phyloP scores from a whole-genome alignment of 53 echinoderm and acorn worm species.

The Stichopus horrens region DNA sequence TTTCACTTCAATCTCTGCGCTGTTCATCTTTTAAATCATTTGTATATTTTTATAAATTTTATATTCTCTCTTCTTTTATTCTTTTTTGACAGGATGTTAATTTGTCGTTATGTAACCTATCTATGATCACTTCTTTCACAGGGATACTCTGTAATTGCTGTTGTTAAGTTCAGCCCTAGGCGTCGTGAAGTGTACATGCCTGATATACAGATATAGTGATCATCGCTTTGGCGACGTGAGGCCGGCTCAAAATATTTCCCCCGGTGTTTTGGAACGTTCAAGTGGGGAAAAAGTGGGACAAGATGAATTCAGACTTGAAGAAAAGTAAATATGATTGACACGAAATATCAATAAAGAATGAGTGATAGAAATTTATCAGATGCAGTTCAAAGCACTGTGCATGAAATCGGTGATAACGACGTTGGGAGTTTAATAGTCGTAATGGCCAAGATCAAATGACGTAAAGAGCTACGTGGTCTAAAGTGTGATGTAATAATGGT shows the following conservation, averaged over 20 bases:
- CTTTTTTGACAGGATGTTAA: neutral
- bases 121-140: neutral
- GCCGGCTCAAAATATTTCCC: neutral
- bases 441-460: neutral
- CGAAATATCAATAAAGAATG: constrained; percentile 9
- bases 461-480: neutral
- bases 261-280: constrained; percentile 37
- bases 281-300: constrained; percentile 23
- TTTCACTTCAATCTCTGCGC: too few species aligned
- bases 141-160: constrained; percentile 12
- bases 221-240: constrained; percentile 4
- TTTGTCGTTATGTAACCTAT: neutral
- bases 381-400: neutral
- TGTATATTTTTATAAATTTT: too few species aligned
- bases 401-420: neutral
- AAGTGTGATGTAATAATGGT: too few species aligned
- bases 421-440: neutral
- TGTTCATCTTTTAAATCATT: too few species aligned
- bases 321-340: constrained; percentile 44
- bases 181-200: neutral
- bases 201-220: neutral
- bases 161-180: constrained; percentile 15
- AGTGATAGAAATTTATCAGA: neutral
- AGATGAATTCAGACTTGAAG: constrained; percentile 3
- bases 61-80: too few species aligned